Conservation (phyloP, 2,797 vertebrate genomes). For the Lutjanus argentimaculatus region DNA sequence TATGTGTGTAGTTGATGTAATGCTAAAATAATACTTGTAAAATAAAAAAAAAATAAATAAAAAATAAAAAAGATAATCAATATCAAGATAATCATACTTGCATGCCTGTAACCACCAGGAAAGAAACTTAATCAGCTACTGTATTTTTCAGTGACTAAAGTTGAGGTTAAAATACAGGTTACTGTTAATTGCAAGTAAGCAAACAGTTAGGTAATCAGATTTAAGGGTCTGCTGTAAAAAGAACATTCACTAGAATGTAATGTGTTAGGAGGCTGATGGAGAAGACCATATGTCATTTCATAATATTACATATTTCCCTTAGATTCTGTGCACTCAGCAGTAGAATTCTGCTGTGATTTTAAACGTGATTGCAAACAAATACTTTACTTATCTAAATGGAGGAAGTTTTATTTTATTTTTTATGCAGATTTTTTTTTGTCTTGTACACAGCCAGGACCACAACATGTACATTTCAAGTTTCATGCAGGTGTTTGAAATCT, state of each 20-base stretch:
- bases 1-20: constrained; percentile 11
- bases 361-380: constrained; percentile 5
- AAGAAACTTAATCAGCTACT: background rate
- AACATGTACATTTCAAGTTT: constrained; percentile 50
- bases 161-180: background rate
- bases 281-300: background rate
- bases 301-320: background rate
- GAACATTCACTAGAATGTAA: background rate
- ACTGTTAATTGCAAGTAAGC: background rate
- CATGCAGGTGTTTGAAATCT: constrained; percentile 43
- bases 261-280: constrained; percentile 3
- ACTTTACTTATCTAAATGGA: background rate
- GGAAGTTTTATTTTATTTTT: background rate
- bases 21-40: background rate
- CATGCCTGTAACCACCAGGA: constrained; percentile 3
- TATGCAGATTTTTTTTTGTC: constrained; percentile 34
- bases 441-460: constrained; percentile 30
- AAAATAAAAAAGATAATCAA: background rate
- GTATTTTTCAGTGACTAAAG: background rate
- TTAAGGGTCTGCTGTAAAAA: background rate
- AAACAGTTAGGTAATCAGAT: background rate
- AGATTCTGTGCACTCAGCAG: background rate
- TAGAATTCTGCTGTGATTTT: constrained; percentile 19
- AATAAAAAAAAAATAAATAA: background rate
- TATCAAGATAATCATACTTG: background rate